Evolutionary conservation across 1,140 invertebrate genomes (phyloP).

Genomic region (Epicauta chinensis): DNA sequence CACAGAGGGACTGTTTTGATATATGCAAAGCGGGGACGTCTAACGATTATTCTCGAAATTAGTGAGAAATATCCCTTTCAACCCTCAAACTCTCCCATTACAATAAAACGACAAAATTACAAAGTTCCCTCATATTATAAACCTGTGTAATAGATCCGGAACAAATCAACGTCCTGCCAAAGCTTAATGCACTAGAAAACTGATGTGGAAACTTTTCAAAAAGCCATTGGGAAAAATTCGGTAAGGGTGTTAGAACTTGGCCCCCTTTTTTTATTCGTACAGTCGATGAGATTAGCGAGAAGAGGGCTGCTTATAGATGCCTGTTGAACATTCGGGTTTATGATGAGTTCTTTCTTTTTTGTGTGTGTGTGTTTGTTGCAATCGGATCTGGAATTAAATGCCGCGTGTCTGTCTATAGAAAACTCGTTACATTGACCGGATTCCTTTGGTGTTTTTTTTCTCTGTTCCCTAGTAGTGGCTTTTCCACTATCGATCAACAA

Average conservation of each 20-base stretch:
- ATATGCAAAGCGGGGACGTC: no score
- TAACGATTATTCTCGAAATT: no score
- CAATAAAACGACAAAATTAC: no score
- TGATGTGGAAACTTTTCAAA: conserved; percentile 12
- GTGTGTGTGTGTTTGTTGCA: conserved; percentile 6
- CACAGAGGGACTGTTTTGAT: no score
- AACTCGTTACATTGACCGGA: not conserved
- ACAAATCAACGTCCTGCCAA: conserved; percentile 8
- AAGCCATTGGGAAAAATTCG: conserved; percentile 7
- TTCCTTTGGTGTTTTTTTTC: not conserved
- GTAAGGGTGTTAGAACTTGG: no score
- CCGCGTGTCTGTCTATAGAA: not conserved
- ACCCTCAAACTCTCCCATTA: no score
- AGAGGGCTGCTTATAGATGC: not conserved
- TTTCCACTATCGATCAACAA: not conserved
- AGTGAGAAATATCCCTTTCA: no score
- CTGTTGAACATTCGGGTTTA: conserved; percentile 8
- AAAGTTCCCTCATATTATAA: no score
- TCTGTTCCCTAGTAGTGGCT: not conserved
- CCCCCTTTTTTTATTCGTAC: no score
- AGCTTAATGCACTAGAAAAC: conserved; percentile 12
- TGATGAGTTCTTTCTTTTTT: not conserved
- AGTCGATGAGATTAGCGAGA: no score
- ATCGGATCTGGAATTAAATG: conserved; percentile 6
- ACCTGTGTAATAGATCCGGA: conserved; percentile 1